Conservation (phyloP, 1,140 invertebrate species). For the Atta texana region DNA sequence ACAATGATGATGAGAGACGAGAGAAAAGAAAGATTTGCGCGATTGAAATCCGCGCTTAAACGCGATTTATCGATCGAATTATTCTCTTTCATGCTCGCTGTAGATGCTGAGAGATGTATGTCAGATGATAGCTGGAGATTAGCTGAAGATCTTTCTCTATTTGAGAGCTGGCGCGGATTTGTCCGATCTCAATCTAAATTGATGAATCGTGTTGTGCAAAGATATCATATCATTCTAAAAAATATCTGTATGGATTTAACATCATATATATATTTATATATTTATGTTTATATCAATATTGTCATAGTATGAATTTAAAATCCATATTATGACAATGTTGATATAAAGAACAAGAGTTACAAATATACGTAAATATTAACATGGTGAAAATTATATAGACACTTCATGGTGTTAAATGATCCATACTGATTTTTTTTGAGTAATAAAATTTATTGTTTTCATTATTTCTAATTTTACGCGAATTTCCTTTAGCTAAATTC, state of each 20-base stretch:
- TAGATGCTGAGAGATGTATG: background rate
- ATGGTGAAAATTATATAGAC: too few species aligned
- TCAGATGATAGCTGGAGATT: background rate
- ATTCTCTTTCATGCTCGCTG: background rate
- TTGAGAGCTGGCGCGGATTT: background rate
- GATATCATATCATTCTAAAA: too few species aligned
- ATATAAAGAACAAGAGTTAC: too few species aligned
- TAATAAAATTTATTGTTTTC: background rate
- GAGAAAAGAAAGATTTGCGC: background rate
- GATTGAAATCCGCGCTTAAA: conserved; percentile 49
- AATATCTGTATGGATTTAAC: too few species aligned
- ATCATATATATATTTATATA: too few species aligned
- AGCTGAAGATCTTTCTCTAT: background rate
- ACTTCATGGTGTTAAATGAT: too few species aligned
- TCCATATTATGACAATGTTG: too few species aligned
- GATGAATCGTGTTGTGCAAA: background rate
- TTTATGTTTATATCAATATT: too few species aligned
- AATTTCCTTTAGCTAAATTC: background rate
- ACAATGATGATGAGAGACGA: conserved; percentile 31
- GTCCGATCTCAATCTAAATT: background rate
- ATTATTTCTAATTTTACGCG: background rate
- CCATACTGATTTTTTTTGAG: background rate
- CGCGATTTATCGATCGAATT: conserved; percentile 43
- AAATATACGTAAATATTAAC: too few species aligned
- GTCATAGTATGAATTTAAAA: too few species aligned